Conservation (phyloP, 2,888 invertebrate species). For the Pachycephus smyrnensis region DNA sequence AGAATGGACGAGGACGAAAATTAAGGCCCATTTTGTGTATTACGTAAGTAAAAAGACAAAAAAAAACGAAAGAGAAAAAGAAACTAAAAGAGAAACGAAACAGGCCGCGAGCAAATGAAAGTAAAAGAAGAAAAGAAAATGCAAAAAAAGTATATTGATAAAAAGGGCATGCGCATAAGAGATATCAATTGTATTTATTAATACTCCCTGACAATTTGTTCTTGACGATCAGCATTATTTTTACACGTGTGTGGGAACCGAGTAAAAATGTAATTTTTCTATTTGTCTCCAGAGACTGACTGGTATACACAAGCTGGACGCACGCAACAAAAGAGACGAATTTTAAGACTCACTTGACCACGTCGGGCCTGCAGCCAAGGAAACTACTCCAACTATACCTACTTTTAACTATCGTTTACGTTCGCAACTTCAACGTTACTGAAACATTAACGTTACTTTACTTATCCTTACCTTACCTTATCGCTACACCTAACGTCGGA, state of each 20-base stretch:
- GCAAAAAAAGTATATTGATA: neutral
- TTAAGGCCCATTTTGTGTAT: conserved; percentile 50
- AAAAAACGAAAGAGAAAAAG: conserved; percentile 27
- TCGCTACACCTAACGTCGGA: conserved; percentile 50
- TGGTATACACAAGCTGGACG: conserved; percentile 67
- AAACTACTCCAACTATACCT: conserved; percentile 61
- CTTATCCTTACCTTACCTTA: conserved; percentile 46
- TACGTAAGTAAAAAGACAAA: conserved; percentile 56
- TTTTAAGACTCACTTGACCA: conserved; percentile 67
- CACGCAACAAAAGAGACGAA: conserved; percentile 67
- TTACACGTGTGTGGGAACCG: conserved; percentile 5
- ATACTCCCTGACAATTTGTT: conserved; percentile 43
- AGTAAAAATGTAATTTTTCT: conserved; percentile 62
- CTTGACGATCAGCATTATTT: conserved; percentile 33
- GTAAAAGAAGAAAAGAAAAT: conserved; percentile 19
- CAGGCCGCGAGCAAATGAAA: conserved; percentile 1
- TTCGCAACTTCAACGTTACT: conserved; percentile 62
- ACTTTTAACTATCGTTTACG: conserved; percentile 63
- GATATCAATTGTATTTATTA: conserved; percentile 20
- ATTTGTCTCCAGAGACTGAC: conserved; percentile 68
- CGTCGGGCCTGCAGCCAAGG: conserved; percentile 67
- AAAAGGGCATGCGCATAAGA: neutral
- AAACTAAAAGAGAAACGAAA: conserved; percentile 17
- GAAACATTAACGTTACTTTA: conserved; percentile 60
- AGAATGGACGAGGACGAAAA: conserved; percentile 64